Base-by-base conservation (phyloP, 2,113 vertebrate genomes). In the Oxyura jamaicensis region DNA sequence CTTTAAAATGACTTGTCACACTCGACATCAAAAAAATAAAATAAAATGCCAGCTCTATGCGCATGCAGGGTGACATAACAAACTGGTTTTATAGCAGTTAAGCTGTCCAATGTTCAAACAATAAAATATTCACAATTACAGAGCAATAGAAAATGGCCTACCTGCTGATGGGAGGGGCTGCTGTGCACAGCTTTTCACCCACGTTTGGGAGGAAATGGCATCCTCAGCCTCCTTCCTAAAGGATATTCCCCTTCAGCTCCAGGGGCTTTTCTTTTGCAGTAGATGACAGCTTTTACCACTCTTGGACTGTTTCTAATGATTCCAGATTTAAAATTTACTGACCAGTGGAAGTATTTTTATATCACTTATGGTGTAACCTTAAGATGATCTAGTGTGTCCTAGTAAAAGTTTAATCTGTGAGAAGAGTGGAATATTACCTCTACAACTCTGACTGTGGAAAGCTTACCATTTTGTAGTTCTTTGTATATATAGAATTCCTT, bases 71-170 rank as follows among this genome's bases (percentile, higher is more conserved):
- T 89, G 79, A 84, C 63, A 89, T 33, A 33, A 59, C 72, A 85
- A 8, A 4, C 39, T 73, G 44, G 1, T 4, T 62, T 91, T 77
- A 78, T 63, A 56, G 83, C 85, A 83, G 60, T 81, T 93, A 86
- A 76, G 81, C 65, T 93, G 87, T 95, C 65, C 88, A 95, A 52
- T 73, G 77, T 95, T 91, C 87, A 91, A 90, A 89, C 79, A 94
- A 91, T 95, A 91, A 96, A 96, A 79, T 88, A 90, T 53, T 92
- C 90, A 67, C 53, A 82, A 96, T 92, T 95, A 44, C 71, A 77
- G 46, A 67, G 90, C 72, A 76, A 72, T 56, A 83, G 60, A 81
- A 66, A 73, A 22, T 2, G 42, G 80, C 59, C 79, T 91, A 81
- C 77, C 83, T 93, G 48, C 78, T 83, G n/a, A n/a, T 84, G 60